Base-by-base conservation (phyloP, 2,113 vertebrate species). In the Rhinoptilus africanus region DNA sequence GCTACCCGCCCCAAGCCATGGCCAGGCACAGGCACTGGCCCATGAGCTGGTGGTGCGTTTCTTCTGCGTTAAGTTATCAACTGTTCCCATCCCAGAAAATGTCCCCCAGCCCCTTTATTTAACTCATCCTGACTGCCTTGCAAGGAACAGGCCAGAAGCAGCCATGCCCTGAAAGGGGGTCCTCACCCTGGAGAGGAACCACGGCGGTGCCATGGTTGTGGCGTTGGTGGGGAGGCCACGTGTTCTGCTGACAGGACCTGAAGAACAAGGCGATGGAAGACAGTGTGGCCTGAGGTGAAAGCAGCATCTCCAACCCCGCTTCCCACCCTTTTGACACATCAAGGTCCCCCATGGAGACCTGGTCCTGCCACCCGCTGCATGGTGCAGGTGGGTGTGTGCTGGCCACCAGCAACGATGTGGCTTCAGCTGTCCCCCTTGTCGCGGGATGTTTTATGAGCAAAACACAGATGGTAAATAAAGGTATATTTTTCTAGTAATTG, bases 401-500 rank as follows among this genome's bases (percentile, higher is more conserved):
- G 71, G 14, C 41, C 15, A 15, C 41, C 12, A 12, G 10, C 48
- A 32, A 3, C 0, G 13, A 53, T 10, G 3, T 37, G 72, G 24
- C 32, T 63, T 63, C 0, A 4, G 39, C 35, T 74, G 24, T 3
- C 15, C 12, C 9, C 20, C 20, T n/a, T 62, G 14, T 54, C 30
- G 12, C 0, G 10, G 54, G 24, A 8, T 68, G 28, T 59, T 18
- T 78, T 28, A 41, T 43, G 28, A 76, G 69, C 23, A 78, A 73
- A 92, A 62, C 60, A 72, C 12, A 71, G 41, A 43, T 51, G 27
- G 45, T 78, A 73, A 97, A 95, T 97, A 94, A 96, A 96, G 17
- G 35, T 69, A 43, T 96, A 92, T 96, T 97, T 96, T 96, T 97
- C 50, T 96, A 96, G 57, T 75, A 81, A 91, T 47, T 59, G 45